Base-by-base conservation (phyloP, 2,797 vertebrate species). In the Antrozous pallidus region DNA sequence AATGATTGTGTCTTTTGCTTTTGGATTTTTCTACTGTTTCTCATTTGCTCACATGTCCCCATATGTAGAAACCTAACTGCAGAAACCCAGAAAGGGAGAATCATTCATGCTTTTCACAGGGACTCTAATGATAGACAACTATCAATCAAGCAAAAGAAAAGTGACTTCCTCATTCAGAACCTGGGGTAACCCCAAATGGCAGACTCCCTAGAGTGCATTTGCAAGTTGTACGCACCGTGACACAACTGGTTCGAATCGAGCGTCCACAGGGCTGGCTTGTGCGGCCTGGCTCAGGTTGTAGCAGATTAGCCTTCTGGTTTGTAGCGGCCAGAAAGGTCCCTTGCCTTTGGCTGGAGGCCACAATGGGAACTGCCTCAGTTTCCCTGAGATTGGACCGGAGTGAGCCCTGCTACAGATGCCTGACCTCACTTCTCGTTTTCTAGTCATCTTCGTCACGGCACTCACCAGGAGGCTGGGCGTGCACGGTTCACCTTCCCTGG, bases 41-140 rank as follows among this genome's bases (percentile, higher is more conserved):
- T 70, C 6, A 0, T 33, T 28, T 40, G 16, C 45, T 26, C 3
- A 0, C 4, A 3, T 40, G 40, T 20, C 13, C 14, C 6, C 40
- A 1, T 42, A 13, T 51, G n/a, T 84, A 79, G 47, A 95, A 87
- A 69, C 51, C 49, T 71, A 26, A 45, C 26, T 54, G 31, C 45
- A 77, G 71, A 81, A 45, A 69, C 36, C 16, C 61, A 10, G 71
- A 54, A 17, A 9, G 63, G 69, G 45, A 85, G 9, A 78, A 2
- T 11, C 17, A 33, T 42, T 5, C 0, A 1, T 77, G 31, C n/a
- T 73, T 45, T 80, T 86, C 71, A 31, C 26, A 45, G 69, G 14
- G 56, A 14, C 9, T 26, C 11, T 70, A 70, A 61, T 69, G 49
- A 38, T 47, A 71, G 17, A 71, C 28, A 36, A 28, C 9, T 14